phyloP scores from a whole-genome alignment of 2,113 vertebrate genomes.

The Maccullochella peelii region DNA sequence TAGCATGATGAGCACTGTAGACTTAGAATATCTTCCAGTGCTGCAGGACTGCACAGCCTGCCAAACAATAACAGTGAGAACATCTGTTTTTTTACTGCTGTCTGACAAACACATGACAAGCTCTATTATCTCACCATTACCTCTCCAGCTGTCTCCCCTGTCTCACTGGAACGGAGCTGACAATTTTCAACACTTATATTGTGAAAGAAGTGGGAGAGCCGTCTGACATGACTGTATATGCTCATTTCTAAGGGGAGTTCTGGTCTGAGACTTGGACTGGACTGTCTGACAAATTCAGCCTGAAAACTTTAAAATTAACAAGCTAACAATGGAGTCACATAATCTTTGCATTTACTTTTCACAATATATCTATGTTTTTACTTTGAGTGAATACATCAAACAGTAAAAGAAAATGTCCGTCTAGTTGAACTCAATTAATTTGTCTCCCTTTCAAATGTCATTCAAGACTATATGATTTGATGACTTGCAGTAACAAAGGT shows the following conservation, averaged over 20 bases:
- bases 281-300: neutral
- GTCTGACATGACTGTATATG: constrained; percentile 21
- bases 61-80: constrained; percentile 54
- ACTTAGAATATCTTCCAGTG: neutral
- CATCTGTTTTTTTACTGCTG: constrained; percentile 67
- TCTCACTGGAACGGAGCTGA: constrained; percentile 53
- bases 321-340: neutral
- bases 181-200: constrained; percentile 55
- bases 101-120: constrained; percentile 72
- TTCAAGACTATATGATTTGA: neutral
- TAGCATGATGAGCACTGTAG: neutral
- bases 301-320: constrained; percentile 1
- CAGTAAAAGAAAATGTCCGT: neutral
- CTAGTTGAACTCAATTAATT: neutral
- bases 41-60: constrained; percentile 34
- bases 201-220: constrained; percentile 40
- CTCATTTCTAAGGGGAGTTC: constrained; percentile 4
- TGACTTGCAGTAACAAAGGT: neutral
- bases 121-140: constrained; percentile 77
- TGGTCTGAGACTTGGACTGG: neutral
- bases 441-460: neutral
- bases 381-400: neutral
- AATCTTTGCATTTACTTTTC: neutral
- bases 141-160: constrained; percentile 67
- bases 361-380: neutral